Conservation (phyloP, 53 echinoderm and acorn worm species). For the Apostichopus leukothele region DNA sequence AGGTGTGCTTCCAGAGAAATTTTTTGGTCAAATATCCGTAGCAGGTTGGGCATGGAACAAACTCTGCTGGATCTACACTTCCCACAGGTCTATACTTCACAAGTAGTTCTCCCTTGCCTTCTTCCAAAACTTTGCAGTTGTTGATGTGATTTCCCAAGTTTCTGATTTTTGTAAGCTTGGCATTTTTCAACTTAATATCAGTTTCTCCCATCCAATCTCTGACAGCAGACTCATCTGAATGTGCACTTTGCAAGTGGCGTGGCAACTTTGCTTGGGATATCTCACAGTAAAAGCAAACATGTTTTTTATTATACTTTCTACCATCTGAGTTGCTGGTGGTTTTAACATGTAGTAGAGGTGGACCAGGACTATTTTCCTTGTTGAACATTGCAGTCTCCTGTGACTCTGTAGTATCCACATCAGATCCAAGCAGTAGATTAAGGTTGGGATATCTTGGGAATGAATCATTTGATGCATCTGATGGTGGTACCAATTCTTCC, state of each 20-base stretch:
- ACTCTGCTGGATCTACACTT: no score
- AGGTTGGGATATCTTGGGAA: constrained; percentile 12
- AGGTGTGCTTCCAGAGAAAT: constrained; percentile 62
- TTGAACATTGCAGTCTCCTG: not conserved
- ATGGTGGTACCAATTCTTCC: constrained; percentile 16
- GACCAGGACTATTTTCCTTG: not conserved
- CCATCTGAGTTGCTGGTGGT: constrained; percentile 36
- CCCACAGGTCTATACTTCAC: no score
- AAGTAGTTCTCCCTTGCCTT: no score
- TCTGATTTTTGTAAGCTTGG: no score
- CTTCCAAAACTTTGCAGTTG: no score
- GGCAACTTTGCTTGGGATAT: constrained; percentile 64
- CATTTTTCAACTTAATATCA: no score
- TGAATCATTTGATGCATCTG: constrained; percentile 25
- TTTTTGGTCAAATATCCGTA: not conserved
- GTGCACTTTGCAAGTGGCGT: constrained; percentile 59
- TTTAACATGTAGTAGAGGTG: not conserved
- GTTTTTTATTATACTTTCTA: constrained; percentile 63
- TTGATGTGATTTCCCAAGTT: no score
- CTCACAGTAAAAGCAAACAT: constrained; percentile 69
- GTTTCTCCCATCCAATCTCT: no score
- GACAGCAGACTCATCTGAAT: no score
- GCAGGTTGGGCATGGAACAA: no score
- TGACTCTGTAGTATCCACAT: not conserved
- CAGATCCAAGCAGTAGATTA: not conserved